phyloP scores from a whole-genome alignment of 37 sponge, comb jelly and placozoan genomes.

The Haliclona indistincta region DNA sequence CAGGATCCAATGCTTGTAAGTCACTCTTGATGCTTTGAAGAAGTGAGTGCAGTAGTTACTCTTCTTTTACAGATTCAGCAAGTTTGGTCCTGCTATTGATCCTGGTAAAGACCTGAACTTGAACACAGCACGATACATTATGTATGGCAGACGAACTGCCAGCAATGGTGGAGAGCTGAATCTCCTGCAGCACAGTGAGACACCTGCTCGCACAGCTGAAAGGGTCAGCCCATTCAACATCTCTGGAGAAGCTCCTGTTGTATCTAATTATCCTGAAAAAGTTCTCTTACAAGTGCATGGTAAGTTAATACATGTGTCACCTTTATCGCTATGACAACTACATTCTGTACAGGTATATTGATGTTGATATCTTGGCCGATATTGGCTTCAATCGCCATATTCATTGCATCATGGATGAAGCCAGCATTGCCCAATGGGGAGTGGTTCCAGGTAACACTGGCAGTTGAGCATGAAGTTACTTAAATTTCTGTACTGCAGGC shows the following conservation, averaged over 20 bases:
- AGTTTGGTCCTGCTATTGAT: neutral
- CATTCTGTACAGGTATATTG: constrained; percentile 38
- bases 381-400: constrained; percentile 4
- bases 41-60: no score
- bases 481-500: neutral
- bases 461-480: neutral
- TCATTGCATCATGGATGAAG: constrained; percentile 46
- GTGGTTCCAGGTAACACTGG: constrained; percentile 1
- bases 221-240: no score
- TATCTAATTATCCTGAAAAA: no score
- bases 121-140: constrained; percentile 6
- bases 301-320: no score
- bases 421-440: constrained; percentile 26
- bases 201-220: no score
- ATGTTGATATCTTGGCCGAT: constrained; percentile 22
- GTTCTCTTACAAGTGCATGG: constrained; percentile 7
- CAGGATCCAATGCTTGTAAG: constrained; percentile 41
- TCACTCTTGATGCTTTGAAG: no score
- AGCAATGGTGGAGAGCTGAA: no score
- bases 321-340: no score
- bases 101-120: constrained; percentile 19
- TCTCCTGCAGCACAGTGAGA: no score
- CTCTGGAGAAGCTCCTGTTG: no score
- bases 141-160: no score
- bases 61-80: constrained; percentile 20